Conservation (phyloP, 2,888 invertebrate species). For the Mesorhabditis belari region DNA sequence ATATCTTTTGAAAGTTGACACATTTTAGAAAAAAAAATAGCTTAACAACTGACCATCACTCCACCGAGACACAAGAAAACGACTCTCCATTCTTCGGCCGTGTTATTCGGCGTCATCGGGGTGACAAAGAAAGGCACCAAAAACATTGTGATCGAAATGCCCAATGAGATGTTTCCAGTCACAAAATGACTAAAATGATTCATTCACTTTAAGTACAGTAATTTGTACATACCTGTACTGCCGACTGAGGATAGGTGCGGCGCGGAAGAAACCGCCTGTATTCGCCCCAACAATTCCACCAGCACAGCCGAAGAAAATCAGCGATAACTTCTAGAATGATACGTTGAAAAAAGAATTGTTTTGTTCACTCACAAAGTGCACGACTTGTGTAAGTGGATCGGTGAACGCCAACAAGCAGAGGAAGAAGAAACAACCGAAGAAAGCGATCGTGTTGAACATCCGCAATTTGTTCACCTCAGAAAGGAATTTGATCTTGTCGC, state of each 20-base stretch:
- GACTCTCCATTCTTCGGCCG: slow-evolving; percentile 41
- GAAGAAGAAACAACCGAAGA: not conserved
- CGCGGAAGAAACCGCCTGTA: slow-evolving; percentile 31
- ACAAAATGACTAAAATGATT: slow-evolving; percentile 37
- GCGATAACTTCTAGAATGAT: not conserved
- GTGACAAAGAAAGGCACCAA: slow-evolving; percentile 42
- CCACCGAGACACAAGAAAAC: slow-evolving; percentile 32
- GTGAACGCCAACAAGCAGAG: not conserved
- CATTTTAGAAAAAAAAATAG: not conserved
- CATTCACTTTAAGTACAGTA: not conserved
- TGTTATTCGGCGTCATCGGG: slow-evolving; percentile 35
- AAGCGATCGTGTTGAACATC: not conserved
- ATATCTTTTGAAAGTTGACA: not conserved
- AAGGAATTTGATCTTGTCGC: not conserved
- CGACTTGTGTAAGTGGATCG: not conserved
- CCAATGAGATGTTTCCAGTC: slow-evolving; percentile 51
- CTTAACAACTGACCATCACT: slow-evolving; percentile 29
- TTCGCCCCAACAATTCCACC: not conserved
- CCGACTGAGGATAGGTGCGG: slow-evolving; percentile 39
- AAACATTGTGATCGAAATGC: slow-evolving; percentile 45
- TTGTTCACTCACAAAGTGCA: not conserved
- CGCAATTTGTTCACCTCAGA: not conserved
- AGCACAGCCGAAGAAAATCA: not conserved
- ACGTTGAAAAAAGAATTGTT: not conserved
- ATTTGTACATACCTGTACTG: slow-evolving; percentile 21